These are phyloP conservation scores for Isichthys henryi DNA, from an alignment of 2,113 vertebrate genomes.

Conservation along the genomic window DNA sequence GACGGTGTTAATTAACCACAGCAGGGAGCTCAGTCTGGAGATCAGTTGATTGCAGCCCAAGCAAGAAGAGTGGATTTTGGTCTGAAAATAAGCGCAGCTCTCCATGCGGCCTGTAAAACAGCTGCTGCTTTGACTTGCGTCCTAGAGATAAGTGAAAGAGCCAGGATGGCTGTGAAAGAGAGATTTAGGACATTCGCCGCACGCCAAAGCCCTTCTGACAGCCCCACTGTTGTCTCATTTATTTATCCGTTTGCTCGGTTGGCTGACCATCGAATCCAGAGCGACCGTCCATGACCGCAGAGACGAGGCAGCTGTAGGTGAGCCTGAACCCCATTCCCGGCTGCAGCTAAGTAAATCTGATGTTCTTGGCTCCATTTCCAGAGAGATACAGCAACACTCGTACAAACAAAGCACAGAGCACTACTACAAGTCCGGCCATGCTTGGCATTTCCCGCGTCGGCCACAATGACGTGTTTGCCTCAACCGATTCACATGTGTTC, in stretches of 20 bases:
- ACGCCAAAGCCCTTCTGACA: not conserved
- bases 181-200: not conserved
- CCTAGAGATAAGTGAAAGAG: not conserved
- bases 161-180: not conserved
- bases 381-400: not conserved
- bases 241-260: not conserved
- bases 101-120: not conserved
- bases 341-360: not conserved
- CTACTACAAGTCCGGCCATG: not conserved
- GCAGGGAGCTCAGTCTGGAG: not conserved
- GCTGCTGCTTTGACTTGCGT: not conserved
- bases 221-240: not conserved
- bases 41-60: not conserved
- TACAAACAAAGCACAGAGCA: not conserved
- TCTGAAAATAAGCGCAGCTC: not conserved
- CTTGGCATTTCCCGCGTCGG: not conserved
- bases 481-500: not conserved
- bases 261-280: not conserved
- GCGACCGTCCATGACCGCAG: not conserved
- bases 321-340: not conserved
- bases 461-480: not conserved
- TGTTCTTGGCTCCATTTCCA: slow-evolving; percentile 3
- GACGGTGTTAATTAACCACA: not conserved
- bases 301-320: not conserved
- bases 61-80: not conserved